Percentiles rank a stretch among this genome's conserved stretches.
Conservation (phyloP, 2,888 invertebrate genomes). For the Drosophila crucigera region DNA sequence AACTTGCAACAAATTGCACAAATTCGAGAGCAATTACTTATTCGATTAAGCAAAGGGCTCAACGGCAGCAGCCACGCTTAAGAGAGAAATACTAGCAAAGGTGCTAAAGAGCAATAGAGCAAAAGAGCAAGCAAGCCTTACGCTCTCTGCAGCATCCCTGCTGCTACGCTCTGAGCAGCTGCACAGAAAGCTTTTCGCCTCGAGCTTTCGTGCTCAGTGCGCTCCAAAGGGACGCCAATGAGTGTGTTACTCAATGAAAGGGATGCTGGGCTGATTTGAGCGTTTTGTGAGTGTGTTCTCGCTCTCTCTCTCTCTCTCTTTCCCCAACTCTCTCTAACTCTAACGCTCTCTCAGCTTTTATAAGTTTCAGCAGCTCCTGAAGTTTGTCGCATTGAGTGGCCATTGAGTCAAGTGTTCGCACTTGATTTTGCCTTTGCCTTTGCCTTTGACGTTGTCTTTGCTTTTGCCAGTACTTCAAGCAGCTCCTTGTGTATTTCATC, state of each 20-base stretch:
- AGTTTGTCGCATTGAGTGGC: conserved; percentile 64
- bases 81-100: not conserved
- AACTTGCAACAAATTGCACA: conserved; percentile 2
- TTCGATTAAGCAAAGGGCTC: conserved; percentile 10
- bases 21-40: conserved; percentile 21
- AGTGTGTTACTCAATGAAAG: conserved; percentile 5
- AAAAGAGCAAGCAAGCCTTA: conserved; percentile 1
- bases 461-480: conserved; percentile 12
- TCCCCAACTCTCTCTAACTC: not conserved
- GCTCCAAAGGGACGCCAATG: conserved; percentile 1
- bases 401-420: conserved; percentile 71
- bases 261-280: conserved; percentile 2
- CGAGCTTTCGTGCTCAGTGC: conserved; percentile 23
- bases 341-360: conserved; percentile 1
- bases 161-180: conserved; percentile 19
- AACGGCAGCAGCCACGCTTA: not conserved
- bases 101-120: not conserved
- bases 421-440: conserved; percentile 59
- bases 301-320: not conserved
- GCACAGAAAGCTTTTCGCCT: conserved; percentile 17
- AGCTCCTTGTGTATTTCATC: conserved; percentile 16
- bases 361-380: conserved; percentile 14
- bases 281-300: not conserved
- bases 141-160: conserved; percentile 18
- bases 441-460: conserved; percentile 35